Conservation (phyloP, 2,797 vertebrate species). For the Mus caroli region DNA sequence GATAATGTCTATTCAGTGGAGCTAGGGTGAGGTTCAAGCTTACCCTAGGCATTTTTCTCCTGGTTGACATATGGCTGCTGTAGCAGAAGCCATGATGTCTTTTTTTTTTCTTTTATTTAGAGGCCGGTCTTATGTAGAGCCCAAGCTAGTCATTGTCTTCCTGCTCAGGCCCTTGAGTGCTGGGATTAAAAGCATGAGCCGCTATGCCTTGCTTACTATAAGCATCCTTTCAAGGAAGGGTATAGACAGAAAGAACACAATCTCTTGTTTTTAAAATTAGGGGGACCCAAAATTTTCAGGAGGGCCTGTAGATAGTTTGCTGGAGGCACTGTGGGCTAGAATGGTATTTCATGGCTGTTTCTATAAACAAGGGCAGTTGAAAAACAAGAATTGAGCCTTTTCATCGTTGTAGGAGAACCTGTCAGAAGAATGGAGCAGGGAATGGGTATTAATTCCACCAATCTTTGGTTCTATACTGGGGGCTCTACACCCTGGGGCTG, state of each 20-base stretch:
- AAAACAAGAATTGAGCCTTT: neutral
- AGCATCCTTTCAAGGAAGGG: neutral
- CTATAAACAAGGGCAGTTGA: neutral
- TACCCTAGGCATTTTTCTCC: neutral
- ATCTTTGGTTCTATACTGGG: neutral
- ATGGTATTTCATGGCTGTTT: neutral
- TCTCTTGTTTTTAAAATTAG: neutral
- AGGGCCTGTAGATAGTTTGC: neutral
- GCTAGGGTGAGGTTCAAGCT: neutral
- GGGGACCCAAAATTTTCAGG: neutral
- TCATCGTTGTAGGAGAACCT: no score
- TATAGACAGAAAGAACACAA: neutral
- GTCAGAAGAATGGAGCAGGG: neutral
- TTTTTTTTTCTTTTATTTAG: neutral
- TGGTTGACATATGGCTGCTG: neutral
- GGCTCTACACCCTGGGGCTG: neutral
- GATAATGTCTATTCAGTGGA: neutral
- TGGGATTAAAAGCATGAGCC: no score
- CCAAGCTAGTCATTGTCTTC: neutral
- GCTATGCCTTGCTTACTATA: neutral
- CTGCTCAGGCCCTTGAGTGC: neutral
- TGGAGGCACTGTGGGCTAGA: neutral
- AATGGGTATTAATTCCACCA: accelerated
- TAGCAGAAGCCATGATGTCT: neutral
- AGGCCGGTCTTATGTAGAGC: neutral